A percentile compares a stretch with the other conserved stretches of the same genome.
These are phyloP conservation scores for Ameiurus melas DNA, from an alignment of 2,113 vertebrate genomes.

Conservation along the genomic window DNA sequence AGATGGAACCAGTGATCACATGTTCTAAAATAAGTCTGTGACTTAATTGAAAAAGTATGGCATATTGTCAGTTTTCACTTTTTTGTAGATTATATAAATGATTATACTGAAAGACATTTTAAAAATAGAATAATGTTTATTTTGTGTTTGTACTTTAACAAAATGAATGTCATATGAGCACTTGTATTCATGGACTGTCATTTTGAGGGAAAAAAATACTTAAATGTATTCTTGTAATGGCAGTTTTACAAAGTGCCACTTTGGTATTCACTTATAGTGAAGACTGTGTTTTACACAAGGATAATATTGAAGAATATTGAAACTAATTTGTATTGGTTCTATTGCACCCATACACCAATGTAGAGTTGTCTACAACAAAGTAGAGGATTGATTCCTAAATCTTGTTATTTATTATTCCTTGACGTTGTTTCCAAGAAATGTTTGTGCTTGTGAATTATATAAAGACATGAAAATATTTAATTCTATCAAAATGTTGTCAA, in stretches of 20 bases:
- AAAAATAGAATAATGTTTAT: conserved; percentile 22
- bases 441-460: conserved; percentile 43
- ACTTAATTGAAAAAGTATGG: conserved; percentile 74
- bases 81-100: conserved; percentile 45
- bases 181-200: conserved; percentile 49
- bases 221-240: conserved; percentile 48
- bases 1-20: conserved; percentile 72
- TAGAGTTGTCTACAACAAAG: conserved; percentile 64
- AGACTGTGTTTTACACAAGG: conserved; percentile 54
- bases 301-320: conserved; percentile 29
- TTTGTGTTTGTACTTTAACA: conserved; percentile 45
- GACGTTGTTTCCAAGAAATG: conserved; percentile 37
- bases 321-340: conserved; percentile 46
- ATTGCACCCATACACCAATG: conserved; percentile 42
- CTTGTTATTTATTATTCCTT: conserved; percentile 47
- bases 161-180: conserved; percentile 45
- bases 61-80: conserved; percentile 71
- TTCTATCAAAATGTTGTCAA: conserved; percentile 23
- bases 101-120: conserved; percentile 37
- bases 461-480: conserved; percentile 35
- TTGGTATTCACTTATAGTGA: conserved; percentile 81
- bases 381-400: conserved; percentile 64
- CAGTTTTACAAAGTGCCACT: conserved; percentile 55
- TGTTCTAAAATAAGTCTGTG: conserved; percentile 77
- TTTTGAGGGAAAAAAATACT: conserved; percentile 36